These are phyloP conservation scores for Alligator mississippiensis DNA, from an alignment of 2,113 vertebrate genomes.

Conservation along the genomic window DNA sequence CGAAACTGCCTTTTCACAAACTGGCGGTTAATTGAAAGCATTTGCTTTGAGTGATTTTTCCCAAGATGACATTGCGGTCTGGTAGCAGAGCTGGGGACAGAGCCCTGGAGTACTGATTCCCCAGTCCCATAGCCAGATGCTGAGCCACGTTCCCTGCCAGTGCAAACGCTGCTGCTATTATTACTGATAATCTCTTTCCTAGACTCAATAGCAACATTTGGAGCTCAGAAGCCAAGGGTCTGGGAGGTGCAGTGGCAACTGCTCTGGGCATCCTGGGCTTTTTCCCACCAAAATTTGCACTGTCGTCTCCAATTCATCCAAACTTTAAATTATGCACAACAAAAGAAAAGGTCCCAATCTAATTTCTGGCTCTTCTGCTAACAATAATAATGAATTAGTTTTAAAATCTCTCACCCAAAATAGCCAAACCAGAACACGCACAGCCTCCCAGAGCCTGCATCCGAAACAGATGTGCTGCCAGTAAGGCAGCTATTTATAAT, in stretches of 20 bases:
- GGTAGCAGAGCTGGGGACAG: neutral
- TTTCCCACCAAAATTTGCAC: neutral
- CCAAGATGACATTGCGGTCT: neutral
- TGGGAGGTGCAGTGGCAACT: neutral
- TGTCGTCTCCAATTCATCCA: neutral
- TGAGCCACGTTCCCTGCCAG: neutral
- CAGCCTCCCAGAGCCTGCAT: constrained; percentile 54
- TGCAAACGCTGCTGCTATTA: neutral
- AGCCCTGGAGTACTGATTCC: too few relatives aligned
- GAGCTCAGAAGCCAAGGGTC: neutral
- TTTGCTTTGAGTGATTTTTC: neutral
- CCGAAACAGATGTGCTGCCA: constrained; percentile 73
- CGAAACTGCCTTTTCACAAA: neutral
- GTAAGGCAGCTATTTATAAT: constrained; percentile 70
- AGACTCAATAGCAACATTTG: neutral
- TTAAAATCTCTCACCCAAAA: constrained; percentile 62
- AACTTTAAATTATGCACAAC: neutral
- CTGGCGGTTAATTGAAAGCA: neutral
- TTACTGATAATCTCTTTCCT: neutral
- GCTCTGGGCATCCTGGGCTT: neutral
- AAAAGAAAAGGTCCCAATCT: constrained; percentile 4
- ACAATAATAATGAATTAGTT: constrained; percentile 50
- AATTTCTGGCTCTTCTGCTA: constrained; percentile 41
- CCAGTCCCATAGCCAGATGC: neutral
- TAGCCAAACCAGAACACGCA: constrained; percentile 54